Base-by-base conservation (phyloP, 2,888 invertebrate species). In the Xanthia icteritia region DNA sequence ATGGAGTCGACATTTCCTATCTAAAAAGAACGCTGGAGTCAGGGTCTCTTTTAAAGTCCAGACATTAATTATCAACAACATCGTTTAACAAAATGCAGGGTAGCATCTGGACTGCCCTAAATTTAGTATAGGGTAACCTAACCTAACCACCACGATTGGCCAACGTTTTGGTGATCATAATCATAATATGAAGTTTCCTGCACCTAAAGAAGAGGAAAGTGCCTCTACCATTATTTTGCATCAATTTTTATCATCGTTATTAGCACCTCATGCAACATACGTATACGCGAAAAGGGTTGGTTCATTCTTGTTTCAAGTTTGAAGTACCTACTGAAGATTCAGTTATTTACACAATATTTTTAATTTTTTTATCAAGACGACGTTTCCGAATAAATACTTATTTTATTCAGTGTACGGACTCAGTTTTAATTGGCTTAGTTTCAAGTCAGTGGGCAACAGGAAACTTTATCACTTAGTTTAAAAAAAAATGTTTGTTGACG, bases 371-470 rank as follows among this genome's bases (percentile, higher is more conserved):
- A 45, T 27, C 23, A 11, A 45, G 48, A 17, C 8, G 4, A 45
- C 17, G 36, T 61, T 31, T 20, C 8, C 5, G 15, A 27, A 11
- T 27, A 17, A 20, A 63, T 42, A 51, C 3, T 65, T 42, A 51
- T 56, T 56, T 56, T 51, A 60, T 69, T 36, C n/a, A 67, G 27
- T 80, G 31, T 54, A 51, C 23, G 0, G 39, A 65, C 23, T 54
- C 45, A 42, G 72, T 77, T 81, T 70, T 73, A 73, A 77, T 77
- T 81, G 77, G 48, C 9, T 77, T 58, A 66, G 68, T 81, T 73
- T n/a, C 17, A 56, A 64, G 39, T 61, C 56, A 77, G 23, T 65
- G 58, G 31, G 11, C 20, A 42, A 31, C 1, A 15, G 20, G 23
- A 54, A 68, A 77, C 68, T 69, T 61, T 27, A 27, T 39, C 4